Evolutionary conservation across 2,797 vertebrate species (phyloP).

Genomic region (Rhincodon typus): DNA sequence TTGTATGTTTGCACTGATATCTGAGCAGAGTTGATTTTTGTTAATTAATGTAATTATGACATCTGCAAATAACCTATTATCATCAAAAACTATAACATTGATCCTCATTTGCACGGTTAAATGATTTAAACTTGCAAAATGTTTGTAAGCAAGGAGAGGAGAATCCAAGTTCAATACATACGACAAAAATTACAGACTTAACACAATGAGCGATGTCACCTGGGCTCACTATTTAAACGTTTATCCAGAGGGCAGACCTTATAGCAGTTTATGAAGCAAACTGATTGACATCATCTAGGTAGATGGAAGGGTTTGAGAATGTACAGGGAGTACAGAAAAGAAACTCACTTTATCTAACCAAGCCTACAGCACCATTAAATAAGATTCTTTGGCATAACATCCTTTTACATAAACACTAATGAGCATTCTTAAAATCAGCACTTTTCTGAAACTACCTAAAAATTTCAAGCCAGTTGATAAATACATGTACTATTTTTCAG

Average conservation of each 20-base stretch:
- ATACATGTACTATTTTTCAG: not conserved
- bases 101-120: not conserved
- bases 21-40: constrained; percentile 47
- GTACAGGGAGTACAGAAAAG: not conserved
- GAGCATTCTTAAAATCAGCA: not conserved
- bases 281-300: not conserved
- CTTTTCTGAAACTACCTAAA: not conserved
- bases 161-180: not conserved
- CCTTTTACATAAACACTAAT: not conserved
- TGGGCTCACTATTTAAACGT: not conserved
- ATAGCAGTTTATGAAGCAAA: not conserved
- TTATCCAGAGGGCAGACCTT: not conserved
- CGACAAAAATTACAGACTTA: not conserved
- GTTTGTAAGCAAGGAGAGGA: too few relatives aligned
- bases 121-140: not conserved
- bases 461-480: too few relatives aligned
- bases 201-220: not conserved
- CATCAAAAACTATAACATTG: not conserved
- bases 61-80: not conserved
- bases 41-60: not conserved
- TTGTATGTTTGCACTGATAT: constrained; percentile 46
- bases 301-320: not conserved
- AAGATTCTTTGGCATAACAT: not conserved
- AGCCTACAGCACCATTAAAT: not conserved
- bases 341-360: not conserved